Base-by-base conservation (phyloP, 2,888 invertebrate genomes). In the Netelia virgata region DNA sequence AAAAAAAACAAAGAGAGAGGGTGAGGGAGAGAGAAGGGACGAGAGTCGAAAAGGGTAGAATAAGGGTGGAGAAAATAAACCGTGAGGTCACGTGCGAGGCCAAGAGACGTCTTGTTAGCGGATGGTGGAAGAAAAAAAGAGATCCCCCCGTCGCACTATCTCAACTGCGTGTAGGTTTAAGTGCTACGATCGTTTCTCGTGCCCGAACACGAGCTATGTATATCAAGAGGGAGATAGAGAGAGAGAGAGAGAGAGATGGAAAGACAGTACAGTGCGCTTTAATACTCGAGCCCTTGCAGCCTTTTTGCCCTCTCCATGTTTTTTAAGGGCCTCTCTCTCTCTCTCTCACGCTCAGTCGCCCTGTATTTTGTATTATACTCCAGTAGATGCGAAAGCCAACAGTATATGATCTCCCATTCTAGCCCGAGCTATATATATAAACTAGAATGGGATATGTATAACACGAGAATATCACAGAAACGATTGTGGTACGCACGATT, bases 81-180 rank as follows among this genome's bases (percentile, higher is more conserved):
- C 86, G 83, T 87, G 86, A 86, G 86, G 89, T 87, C 89, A 89
- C 89, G 89, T 89, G 88, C 88, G 53, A 63, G 74, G 74, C 74
- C 82, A 79, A 77, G 84, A 86, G 87, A 87, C 84, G 86, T 87
- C 88, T 89, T 88, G 89, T 89, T 88, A 88, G 85, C 61, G 82
- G 86, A 84, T 83, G 86, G 80, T 74, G 11, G 41, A 9, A 50
- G 53, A 41, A 63, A n/a, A n/a, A 69, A 61, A 66, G 43, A 50
- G 50, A 28, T n/a, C 9, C 55, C 59, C 41, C 75, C 61, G 23
- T 74, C 61, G 20, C 50, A 69, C 9, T 74, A 75, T 81, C 81
- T 75, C 63, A 2, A 69, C 57, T 41, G 81, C 77, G 76, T 73
- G 76, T 68, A 68, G 57, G 16, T 74, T 84, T 78, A 78, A 84